Evolutionary conservation across 2,888 invertebrate species (phyloP).

Genomic region (Antitype chi): DNA sequence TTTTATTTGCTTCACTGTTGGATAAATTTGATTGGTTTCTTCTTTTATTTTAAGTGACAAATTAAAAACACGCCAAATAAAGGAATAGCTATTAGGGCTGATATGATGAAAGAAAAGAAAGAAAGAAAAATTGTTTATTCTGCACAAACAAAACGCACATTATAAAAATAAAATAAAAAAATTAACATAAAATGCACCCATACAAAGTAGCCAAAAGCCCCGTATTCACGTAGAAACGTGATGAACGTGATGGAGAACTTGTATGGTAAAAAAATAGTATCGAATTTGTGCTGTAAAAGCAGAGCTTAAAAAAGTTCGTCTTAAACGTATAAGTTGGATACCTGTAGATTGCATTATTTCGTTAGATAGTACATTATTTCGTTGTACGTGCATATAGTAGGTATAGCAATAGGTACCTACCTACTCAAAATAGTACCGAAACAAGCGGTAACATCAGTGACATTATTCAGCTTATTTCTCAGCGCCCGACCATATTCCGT

Average conservation of each 20-base stretch:
- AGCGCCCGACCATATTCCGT: conserved; percentile 73
- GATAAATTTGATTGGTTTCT: neutral
- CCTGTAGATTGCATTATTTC: conserved; percentile 26
- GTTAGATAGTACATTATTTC: conserved; percentile 37
- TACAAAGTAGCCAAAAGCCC: too few relatives aligned
- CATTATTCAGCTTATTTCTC: conserved; percentile 81
- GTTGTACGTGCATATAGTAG: conserved; percentile 24
- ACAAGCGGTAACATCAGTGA: conserved; percentile 64
- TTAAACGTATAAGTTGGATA: neutral
- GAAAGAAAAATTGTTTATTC: too few relatives aligned
- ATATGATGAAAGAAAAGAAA: too few relatives aligned
- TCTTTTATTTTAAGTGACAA: neutral
- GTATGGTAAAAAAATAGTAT: neutral
- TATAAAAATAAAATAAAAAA: too few relatives aligned
- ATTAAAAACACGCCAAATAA: neutral
- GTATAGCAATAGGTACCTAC: conserved; percentile 3
- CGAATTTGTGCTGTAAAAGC: neutral
- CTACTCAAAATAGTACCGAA: conserved; percentile 28
- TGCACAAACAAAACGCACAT: too few relatives aligned
- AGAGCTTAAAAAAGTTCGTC: neutral
- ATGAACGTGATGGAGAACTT: too few relatives aligned
- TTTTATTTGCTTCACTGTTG: conserved; percentile 25
- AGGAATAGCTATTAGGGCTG: neutral
- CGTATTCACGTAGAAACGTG: too few relatives aligned
- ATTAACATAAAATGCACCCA: too few relatives aligned